These are phyloP conservation scores for Campoletis raptor DNA, from an alignment of 2,888 invertebrate species.

Conservation along the genomic window DNA sequence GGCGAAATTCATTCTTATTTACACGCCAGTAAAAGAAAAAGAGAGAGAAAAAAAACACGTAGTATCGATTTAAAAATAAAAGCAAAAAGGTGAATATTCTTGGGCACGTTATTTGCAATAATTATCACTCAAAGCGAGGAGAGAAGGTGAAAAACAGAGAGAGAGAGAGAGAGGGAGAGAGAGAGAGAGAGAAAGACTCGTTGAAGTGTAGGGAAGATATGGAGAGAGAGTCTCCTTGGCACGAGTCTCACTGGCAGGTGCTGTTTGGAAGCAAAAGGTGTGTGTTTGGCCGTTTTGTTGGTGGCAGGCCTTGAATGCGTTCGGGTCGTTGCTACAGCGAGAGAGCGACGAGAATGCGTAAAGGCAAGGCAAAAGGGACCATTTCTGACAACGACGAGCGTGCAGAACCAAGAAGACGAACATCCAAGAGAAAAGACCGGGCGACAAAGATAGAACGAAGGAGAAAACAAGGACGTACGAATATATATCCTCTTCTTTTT, in stretches of 20 bases:
- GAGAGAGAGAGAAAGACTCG: not conserved
- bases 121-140: slow-evolving; percentile 25
- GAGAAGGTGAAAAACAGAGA: slow-evolving; percentile 14
- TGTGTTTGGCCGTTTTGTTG: slow-evolving; percentile 61
- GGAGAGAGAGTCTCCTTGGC: slow-evolving; percentile 34
- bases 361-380: slow-evolving; percentile 46
- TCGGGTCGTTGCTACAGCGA: slow-evolving; percentile 77
- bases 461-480: slow-evolving; percentile 13
- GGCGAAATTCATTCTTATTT: slow-evolving; percentile 7
- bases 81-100: not conserved
- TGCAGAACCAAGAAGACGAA: not conserved
- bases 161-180: slow-evolving; percentile 4
- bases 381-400: slow-evolving; percentile 50
- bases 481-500: slow-evolving; percentile 44
- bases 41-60: too few species aligned
- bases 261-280: slow-evolving; percentile 74
- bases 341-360: slow-evolving; percentile 56
- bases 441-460: slow-evolving; percentile 12
- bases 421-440: slow-evolving; percentile 12
- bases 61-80: not conserved
- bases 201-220: slow-evolving; percentile 30
- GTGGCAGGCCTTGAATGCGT: slow-evolving; percentile 79
- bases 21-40: not conserved
- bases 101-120: slow-evolving; percentile 12
- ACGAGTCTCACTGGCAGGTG: slow-evolving; percentile 67